Base-by-base conservation (phyloP, 2,113 vertebrate genomes). In the Chionodraco myersi region DNA sequence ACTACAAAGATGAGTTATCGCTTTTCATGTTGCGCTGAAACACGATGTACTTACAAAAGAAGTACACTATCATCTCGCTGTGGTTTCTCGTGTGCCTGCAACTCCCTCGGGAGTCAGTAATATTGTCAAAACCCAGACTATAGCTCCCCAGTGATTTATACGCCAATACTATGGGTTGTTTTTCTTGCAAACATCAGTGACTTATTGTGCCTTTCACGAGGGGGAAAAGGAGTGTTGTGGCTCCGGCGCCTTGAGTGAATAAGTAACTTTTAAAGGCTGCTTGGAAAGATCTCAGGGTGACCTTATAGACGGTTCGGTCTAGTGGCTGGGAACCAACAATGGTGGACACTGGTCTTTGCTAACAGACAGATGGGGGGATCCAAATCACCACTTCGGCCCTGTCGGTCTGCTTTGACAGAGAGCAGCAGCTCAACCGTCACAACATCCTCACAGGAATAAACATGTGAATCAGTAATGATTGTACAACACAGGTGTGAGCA, bases 1-100 rank as follows among this genome's bases (percentile, higher is more conserved):
- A 75, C 80, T 82, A 80, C 68, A 66, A 86, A 92, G 82, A 91
- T 86, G 90, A 94, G 70, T 90, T 88, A 92, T 88, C 83, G 82
- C 89, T 75, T 62, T 93, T 91, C 86, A 90, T 90, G 83, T 86
- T 77, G 52, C 6, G 6, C 60, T 85, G 72, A 85, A 76, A 91
- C 82, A 89, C 69, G 72, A 90, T 87, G 82, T 87, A 85, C 88
- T 68, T 70, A 83, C 75, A 79, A 85, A 85, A 85, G 60, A 36
- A 80, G 82, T 68, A 88, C 84, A 79, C 62, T 80, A 81, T 89
- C 84, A 79, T 89, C 79, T 83, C 60, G 0, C 68, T 72, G 77
- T 76, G 83, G 67, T 84, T 90, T 87, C 81, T 80, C 77, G 86
- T 82, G 77, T 3, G 65, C 64, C 49, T 75, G 15, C n/a, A 26